Percentiles rank a stretch among this genome's conserved stretches.
Evolutionary conservation across 2,888 invertebrate species (phyloP).

Genomic region (Hydriomena furcata): DNA sequence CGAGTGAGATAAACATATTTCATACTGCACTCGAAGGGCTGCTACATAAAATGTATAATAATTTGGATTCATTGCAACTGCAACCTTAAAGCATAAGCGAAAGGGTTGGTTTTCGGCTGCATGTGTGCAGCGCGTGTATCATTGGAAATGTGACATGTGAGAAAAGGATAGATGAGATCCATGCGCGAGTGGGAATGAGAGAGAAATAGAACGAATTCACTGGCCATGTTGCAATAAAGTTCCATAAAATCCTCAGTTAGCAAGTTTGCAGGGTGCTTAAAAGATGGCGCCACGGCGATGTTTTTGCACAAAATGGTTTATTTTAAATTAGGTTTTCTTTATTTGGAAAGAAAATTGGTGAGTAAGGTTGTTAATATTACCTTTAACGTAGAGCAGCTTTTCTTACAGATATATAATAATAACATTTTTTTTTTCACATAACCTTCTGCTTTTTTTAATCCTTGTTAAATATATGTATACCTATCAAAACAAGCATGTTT

Average conservation of each 20-base stretch:
- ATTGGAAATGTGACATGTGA: constrained; percentile 48
- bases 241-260: constrained; percentile 55
- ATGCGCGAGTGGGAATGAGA: constrained; percentile 54
- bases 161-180: constrained; percentile 52
- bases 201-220: constrained; percentile 52
- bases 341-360: constrained; percentile 16
- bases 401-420: too few relatives aligned
- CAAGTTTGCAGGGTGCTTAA: constrained; percentile 55
- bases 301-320: constrained; percentile 31
- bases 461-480: too few relatives aligned
- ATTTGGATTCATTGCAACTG: constrained; percentile 68
- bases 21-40: constrained; percentile 60
- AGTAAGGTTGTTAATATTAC: constrained; percentile 5
- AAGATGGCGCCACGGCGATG: constrained; percentile 71
- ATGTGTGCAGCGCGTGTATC: constrained; percentile 49
- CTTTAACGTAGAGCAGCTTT: too few relatives aligned
- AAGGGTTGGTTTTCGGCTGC: constrained; percentile 68
- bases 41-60: constrained; percentile 18
- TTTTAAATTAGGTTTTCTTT: constrained; percentile 12
- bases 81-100: constrained; percentile 62
- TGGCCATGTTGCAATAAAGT: constrained; percentile 65
- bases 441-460: too few relatives aligned
- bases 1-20: constrained; percentile 72
- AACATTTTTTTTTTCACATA: too few relatives aligned
- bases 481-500: too few relatives aligned